Percentiles rank a stretch among this genome's conserved stretches.
Evolutionary conservation across 2,113 vertebrate species (phyloP).

Genomic region (Python bivittatus): DNA sequence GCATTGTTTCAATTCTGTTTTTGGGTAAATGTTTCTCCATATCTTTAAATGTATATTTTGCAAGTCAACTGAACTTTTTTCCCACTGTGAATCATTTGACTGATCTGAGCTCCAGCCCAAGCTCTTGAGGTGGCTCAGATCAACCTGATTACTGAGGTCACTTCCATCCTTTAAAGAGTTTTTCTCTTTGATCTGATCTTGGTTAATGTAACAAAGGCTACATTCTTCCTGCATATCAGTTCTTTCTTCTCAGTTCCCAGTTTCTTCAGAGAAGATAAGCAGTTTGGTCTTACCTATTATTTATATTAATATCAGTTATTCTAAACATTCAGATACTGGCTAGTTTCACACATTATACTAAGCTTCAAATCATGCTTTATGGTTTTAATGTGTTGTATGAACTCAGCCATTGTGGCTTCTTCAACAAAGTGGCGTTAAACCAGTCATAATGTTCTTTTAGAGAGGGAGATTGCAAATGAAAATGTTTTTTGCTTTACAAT

Average conservation of each 20-base stretch:
- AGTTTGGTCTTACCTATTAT: not conserved
- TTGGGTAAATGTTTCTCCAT: not conserved
- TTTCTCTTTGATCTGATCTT: not conserved
- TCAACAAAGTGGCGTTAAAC: no score
- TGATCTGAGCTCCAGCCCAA: not conserved
- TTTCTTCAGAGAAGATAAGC: not conserved
- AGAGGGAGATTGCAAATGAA: no score
- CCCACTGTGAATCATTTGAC: not conserved
- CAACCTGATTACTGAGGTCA: not conserved
- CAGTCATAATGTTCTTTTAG: no score
- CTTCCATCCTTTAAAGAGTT: not conserved
- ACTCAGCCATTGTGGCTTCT: no score
- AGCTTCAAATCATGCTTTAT: no score
- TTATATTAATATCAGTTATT: not conserved
- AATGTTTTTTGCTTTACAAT: no score
- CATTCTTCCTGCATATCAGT: not conserved
- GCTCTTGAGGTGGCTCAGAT: not conserved
- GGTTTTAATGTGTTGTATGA: no score
- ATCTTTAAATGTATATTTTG: not conserved
- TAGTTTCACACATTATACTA: not conserved
- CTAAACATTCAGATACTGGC: not conserved
- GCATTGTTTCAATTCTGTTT: not conserved
- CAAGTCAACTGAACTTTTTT: not conserved
- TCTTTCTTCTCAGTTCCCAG: not conserved
- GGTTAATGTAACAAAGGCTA: not conserved